A percentile compares a stretch with the other conserved stretches of the same genome.
These are phyloP conservation scores for Ophioninae sp. DNA, from an alignment of 2,888 invertebrate genomes.

Conservation along the genomic window DNA sequence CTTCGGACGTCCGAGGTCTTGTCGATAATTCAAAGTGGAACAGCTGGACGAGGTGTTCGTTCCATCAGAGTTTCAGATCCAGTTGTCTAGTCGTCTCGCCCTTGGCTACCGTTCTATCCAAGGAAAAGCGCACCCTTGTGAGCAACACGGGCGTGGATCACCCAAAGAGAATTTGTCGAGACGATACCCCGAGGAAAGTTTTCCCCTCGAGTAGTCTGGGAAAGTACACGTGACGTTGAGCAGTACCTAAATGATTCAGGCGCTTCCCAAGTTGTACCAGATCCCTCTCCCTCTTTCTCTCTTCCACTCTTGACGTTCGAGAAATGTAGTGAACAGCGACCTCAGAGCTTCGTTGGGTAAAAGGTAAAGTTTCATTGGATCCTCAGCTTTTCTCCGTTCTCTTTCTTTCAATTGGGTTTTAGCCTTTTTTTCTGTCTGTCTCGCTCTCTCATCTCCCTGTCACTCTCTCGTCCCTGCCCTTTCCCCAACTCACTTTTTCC, in stretches of 20 bases:
- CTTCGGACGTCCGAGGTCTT: neutral
- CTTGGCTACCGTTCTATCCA: conserved; percentile 19
- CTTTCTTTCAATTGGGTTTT: conserved; percentile 40
- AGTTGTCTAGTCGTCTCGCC: conserved; percentile 4
- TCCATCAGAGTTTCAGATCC: neutral
- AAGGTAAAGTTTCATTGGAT: conserved; percentile 60
- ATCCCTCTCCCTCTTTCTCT: neutral
- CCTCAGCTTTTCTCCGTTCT: conserved; percentile 40
- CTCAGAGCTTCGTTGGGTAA: conserved; percentile 47
- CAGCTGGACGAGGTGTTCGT: conserved; percentile 11
- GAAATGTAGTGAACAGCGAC: conserved; percentile 56
- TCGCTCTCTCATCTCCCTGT: conserved; percentile 26
- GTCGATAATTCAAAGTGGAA: neutral
- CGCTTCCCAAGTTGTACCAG: conserved; percentile 36
- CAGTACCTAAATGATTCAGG: conserved; percentile 62
- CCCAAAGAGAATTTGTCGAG: conserved; percentile 60
- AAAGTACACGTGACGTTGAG: conserved; percentile 62
- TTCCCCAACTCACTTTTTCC: conserved; percentile 41
- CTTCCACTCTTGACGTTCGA: conserved; percentile 46
- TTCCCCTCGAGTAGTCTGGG: conserved; percentile 54
- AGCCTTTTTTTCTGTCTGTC: conserved; percentile 8
- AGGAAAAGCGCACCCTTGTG: neutral
- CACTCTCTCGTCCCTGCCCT: conserved; percentile 26
- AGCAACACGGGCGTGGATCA: conserved; percentile 41
- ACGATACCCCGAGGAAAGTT: conserved; percentile 57